Evolutionary conservation across 2,113 vertebrate genomes (phyloP).

Genomic region (Calypte anna): DNA sequence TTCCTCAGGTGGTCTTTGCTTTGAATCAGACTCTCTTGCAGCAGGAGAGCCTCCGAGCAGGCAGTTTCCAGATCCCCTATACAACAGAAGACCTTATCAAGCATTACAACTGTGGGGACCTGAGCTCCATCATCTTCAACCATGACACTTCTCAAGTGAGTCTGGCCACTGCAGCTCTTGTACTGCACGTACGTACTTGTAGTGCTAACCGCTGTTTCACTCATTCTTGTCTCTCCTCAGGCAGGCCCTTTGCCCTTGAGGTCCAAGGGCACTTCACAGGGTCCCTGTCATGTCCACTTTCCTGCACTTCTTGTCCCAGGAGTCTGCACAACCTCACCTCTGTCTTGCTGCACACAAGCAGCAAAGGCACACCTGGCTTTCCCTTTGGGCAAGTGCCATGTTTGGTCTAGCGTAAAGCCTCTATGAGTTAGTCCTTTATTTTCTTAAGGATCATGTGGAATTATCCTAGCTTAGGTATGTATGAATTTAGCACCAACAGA

Average conservation of each 20-base stretch:
- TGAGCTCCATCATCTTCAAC: slow-evolving; percentile 90
- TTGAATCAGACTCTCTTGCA: slow-evolving; percentile 90
- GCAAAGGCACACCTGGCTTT: background rate
- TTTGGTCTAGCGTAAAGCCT: background rate
- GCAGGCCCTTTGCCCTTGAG: background rate
- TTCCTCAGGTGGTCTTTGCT: slow-evolving; percentile 83
- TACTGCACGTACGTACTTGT: rapidly evolving
- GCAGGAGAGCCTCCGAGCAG: slow-evolving; percentile 86
- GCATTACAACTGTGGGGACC: slow-evolving; percentile 91
- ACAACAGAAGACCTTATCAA: slow-evolving; percentile 89
- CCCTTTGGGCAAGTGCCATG: rapidly evolving
- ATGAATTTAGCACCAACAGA: rapidly evolving
- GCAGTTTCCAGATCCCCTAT: slow-evolving; percentile 84
- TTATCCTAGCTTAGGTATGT: background rate
- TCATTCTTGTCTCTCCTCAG: background rate
- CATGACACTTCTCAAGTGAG: slow-evolving; percentile 87
- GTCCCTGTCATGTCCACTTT: background rate
- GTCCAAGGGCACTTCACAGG: background rate
- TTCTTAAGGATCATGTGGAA: background rate
- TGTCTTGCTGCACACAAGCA: background rate
- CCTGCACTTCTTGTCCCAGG: background rate
- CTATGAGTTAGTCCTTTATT: background rate
- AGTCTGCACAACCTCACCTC: background rate
- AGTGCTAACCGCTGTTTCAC: background rate
- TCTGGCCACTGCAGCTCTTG: background rate